Base-by-base conservation (phyloP, 2,113 vertebrate species). In the Forbesichthys agassizii region DNA sequence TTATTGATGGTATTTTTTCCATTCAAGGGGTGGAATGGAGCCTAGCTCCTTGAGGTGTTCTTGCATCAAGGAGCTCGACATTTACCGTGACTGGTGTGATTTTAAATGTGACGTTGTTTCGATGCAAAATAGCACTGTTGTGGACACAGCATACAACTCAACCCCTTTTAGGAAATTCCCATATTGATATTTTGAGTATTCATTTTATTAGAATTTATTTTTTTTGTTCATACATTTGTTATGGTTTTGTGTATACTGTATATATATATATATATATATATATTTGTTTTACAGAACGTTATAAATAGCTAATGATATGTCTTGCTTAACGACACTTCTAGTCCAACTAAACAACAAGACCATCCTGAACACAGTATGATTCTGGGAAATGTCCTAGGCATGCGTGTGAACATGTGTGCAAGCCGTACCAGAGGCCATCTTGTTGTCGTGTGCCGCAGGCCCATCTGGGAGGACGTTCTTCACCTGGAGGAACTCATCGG, bases 401-500 rank as follows among this genome's bases (percentile, higher is more conserved):
- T 42, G 36, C 7, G 49, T 52, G 49, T 12, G 11, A 7, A 52
- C 11, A 52, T 7, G 3, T 13, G 33, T 18, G 62, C 36, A 52
- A n/a, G 1, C 9, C 69, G 79, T 81, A 98, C 98, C 97, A 86
- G 97, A 94, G 58, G 94, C 91, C 3, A 99, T 99, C 87, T 96
- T 98, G 73, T 96, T 97, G 77, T 99, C 96, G 1, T 97, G 95
- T 0, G 98, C 95, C 1, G 98, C 98, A 0, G 98, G 97, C 14
- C 98, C 97, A 0, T 99, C 98, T 55, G 94, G 94, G 20, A 99
- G 90, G 42, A 99, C 95, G 3, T 98, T 98, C 85, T 99, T 99
- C 84, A 99, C 96, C 84, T 99, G 98, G 0, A 99, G 94, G 85
- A 99, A 98, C 85, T 99, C 97, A 33, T 99, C 98, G 1, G 95